Base-by-base conservation (phyloP, 2,113 vertebrate species). In the Notarius lentiginosus region DNA sequence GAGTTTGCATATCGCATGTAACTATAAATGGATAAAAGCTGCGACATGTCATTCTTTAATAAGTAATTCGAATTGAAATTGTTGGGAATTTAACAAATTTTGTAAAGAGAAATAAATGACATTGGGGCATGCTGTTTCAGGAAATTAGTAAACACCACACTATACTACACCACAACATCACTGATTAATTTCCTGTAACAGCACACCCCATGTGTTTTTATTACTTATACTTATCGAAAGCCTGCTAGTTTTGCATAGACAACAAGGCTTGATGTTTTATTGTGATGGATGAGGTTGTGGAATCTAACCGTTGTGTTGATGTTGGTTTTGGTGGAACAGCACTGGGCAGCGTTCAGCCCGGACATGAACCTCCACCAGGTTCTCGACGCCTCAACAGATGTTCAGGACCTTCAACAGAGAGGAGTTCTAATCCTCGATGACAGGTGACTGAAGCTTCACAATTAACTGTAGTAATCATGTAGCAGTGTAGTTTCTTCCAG, bases 301-400 rank as follows among this genome's bases (percentile, higher is more conserved):
- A 27, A 30, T 15, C 56, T 83, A 53, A 73, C 22, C 5, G 5
- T 72, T 49, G 24, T 34, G 58, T 70, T 17, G 27, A 24, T 66
- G 1, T 81, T 17, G 72, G 66, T 76, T 82, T 83, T 77, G 0
- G 1, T 83, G 47, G 79, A 66, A 17, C 88, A 99, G 98, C 96
- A 94, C 79, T 99, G 97, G 98, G 86, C 90, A 30, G 34, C 70
- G 9, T 96, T 97, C 89, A 96, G 95, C 82, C 93, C 96, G 5
- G 79, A 90, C 0, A 87, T 94, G 79, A 93, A 92, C 73, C 94
- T 99, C 9, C 76, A 90, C 89, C 90, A 93, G 0, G 61, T 94
- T 24, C 96, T 99, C 24, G 94, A 93, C n/a, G 61, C 1, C 0
- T 95, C 93, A 0, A 53, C 66, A 7, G 93, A 96, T 11, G 92